Percentiles rank a stretch among this genome's conserved stretches.
Conservation (phyloP, 2,888 invertebrate species). For the Nymphalis polychloros region DNA sequence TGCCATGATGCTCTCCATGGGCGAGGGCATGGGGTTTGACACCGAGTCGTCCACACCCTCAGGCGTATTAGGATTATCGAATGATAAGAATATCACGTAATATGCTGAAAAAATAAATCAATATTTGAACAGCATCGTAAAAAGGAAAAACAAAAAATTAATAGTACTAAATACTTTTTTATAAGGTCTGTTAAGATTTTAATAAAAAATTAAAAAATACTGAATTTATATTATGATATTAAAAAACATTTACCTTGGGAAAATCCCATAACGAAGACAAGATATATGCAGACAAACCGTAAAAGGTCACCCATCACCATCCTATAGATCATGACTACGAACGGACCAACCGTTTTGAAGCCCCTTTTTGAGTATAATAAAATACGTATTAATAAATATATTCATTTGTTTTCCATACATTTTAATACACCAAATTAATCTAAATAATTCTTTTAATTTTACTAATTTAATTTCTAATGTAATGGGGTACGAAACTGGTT, state of each 20-base stretch:
- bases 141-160: no score
- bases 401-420: no score
- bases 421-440: no score
- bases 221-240: no score
- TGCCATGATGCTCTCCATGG: slow-evolving; percentile 97
- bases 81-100: slow-evolving; percentile 94
- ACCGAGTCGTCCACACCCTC: slow-evolving; percentile 91
- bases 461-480: no score
- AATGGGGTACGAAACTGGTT: no score
- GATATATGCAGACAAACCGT: slow-evolving; percentile 97
- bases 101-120: slow-evolving; percentile 85
- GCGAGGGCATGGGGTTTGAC: slow-evolving; percentile 93
- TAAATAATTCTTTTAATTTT: no score
- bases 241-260: slow-evolving; percentile 87
- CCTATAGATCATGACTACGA: slow-evolving; percentile 99
- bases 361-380: slow-evolving; percentile 83
- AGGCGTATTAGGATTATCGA: slow-evolving; percentile 91
- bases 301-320: slow-evolving; percentile 98
- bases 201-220: not conserved
- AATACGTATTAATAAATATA: no score
- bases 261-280: slow-evolving; percentile 98
- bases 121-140: not conserved
- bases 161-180: no score
- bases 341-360: slow-evolving; percentile 98
- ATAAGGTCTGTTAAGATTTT: not conserved